A percentile compares a stretch with the other conserved stretches of the same genome.
Conservation (phyloP, 2,888 invertebrate species). For the Drosophila mulleri region DNA sequence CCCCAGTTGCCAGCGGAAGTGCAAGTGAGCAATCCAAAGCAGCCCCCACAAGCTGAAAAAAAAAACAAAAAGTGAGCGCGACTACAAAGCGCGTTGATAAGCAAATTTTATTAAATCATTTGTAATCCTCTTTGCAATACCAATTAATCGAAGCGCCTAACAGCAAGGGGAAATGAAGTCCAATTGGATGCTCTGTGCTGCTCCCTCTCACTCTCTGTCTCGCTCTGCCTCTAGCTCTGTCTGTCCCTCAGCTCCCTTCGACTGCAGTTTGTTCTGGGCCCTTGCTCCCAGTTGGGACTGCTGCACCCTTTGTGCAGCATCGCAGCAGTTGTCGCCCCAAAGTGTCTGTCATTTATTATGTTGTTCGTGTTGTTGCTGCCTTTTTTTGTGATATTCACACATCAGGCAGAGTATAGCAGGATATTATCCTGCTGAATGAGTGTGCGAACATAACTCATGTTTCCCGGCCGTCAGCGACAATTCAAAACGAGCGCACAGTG, state of each 20-base stretch:
- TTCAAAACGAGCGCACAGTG: slow-evolving; percentile 38
- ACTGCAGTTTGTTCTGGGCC: slow-evolving; percentile 8
- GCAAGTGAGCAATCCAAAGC: slow-evolving; percentile 71
- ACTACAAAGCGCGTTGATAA: slow-evolving; percentile 52
- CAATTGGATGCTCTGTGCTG: background rate
- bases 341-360: slow-evolving; percentile 60
- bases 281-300: slow-evolving; percentile 1
- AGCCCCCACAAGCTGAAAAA: background rate
- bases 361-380: slow-evolving; percentile 28
- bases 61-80: slow-evolving; percentile 5
- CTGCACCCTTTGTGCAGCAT: slow-evolving; percentile 18
- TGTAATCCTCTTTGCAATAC: slow-evolving; percentile 66
- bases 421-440: slow-evolving; percentile 53
- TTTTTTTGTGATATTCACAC: slow-evolving; percentile 39
- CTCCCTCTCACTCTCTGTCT: background rate
- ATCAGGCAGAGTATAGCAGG: slow-evolving; percentile 38
- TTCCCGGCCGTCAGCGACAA: slow-evolving; percentile 22
- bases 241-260: background rate
- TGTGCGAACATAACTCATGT: slow-evolving; percentile 54
- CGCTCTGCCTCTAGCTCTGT: background rate
- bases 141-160: slow-evolving; percentile 67
- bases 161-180: slow-evolving; percentile 17
- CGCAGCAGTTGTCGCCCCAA: slow-evolving; percentile 41
- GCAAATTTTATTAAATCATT: slow-evolving; percentile 54
- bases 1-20: slow-evolving; percentile 45